Conservation (phyloP, 2,113 vertebrate species). For the Pelecanus crispus region DNA sequence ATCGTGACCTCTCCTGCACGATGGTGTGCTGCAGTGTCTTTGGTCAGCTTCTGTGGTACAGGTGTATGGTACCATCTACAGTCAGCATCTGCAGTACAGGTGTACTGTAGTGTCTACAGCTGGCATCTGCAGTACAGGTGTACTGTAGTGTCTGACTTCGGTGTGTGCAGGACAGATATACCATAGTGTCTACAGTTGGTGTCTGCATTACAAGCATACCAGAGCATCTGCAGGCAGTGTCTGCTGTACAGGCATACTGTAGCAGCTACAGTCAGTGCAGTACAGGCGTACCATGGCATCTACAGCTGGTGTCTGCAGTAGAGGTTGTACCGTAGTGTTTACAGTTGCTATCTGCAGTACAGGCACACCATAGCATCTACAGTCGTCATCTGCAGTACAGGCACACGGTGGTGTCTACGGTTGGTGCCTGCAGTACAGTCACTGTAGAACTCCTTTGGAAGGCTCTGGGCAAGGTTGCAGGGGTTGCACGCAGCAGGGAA, state of each 20-base stretch:
- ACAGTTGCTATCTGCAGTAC: neutral
- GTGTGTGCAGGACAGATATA: neutral
- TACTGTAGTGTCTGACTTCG: neutral
- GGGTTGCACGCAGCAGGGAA: rapidly evolving
- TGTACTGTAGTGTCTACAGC: neutral
- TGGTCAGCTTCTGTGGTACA: neutral
- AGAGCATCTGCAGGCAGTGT: rapidly evolving
- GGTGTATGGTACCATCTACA: rapidly evolving
- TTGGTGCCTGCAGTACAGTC: rapidly evolving
- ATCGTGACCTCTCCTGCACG: neutral
- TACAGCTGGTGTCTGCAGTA: neutral
- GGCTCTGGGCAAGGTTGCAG: neutral
- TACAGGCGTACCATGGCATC: rapidly evolving
- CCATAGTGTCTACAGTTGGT: rapidly evolving
- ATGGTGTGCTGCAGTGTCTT: neutral
- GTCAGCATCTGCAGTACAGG: neutral
- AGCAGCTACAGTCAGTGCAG: too few species aligned
- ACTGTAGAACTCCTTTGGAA: neutral
- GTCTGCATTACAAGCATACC: neutral
- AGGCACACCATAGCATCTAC: rapidly evolving
- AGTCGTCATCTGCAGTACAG: neutral
- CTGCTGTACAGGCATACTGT: neutral
- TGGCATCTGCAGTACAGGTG: rapidly evolving
- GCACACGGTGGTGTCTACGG: rapidly evolving
- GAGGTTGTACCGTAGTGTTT: neutral